A percentile compares a stretch with the other conserved stretches of the same genome.
Evolutionary conservation across 2,888 invertebrate genomes (phyloP).

Genomic region (Spatulosminthurus flaviceps): DNA sequence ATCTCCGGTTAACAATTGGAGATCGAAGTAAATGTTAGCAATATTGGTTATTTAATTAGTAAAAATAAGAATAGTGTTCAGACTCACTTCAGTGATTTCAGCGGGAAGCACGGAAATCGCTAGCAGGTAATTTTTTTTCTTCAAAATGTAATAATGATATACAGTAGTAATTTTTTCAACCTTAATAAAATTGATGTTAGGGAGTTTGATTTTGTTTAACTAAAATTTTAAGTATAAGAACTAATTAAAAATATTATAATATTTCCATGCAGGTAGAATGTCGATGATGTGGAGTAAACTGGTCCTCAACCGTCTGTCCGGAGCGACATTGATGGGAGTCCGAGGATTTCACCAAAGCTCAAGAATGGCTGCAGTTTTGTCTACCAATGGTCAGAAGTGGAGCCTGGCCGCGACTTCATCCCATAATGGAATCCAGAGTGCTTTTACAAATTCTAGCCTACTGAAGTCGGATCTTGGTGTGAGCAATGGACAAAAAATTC

Average conservation of each 20-base stretch:
- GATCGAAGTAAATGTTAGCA: too few relatives aligned
- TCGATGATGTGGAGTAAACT: slow-evolving; percentile 28
- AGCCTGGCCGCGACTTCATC: not conserved
- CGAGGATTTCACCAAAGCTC: slow-evolving; percentile 15
- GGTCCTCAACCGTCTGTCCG: not conserved
- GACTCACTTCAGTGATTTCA: too few relatives aligned
- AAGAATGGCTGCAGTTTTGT: not conserved
- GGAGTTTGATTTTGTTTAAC: not conserved
- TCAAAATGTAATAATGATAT: too few relatives aligned
- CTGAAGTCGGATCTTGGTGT: not conserved
- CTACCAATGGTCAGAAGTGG: not conserved
- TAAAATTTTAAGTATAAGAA: not conserved
- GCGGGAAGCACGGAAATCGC: too few relatives aligned
- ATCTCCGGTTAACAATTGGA: too few relatives aligned
- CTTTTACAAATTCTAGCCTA: not conserved
- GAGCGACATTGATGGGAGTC: not conserved
- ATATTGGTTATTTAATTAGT: too few relatives aligned
- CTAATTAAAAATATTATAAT: not conserved
- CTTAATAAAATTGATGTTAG: too few relatives aligned
- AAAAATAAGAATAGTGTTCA: too few relatives aligned
- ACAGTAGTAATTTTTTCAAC: too few relatives aligned
- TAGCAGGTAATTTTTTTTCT: too few relatives aligned
- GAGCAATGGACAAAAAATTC: not conserved
- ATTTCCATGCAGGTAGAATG: not conserved
- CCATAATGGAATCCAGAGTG: not conserved